phyloP scores from a whole-genome alignment of 92 coral and sea anemone species.

The Porites rus region DNA sequence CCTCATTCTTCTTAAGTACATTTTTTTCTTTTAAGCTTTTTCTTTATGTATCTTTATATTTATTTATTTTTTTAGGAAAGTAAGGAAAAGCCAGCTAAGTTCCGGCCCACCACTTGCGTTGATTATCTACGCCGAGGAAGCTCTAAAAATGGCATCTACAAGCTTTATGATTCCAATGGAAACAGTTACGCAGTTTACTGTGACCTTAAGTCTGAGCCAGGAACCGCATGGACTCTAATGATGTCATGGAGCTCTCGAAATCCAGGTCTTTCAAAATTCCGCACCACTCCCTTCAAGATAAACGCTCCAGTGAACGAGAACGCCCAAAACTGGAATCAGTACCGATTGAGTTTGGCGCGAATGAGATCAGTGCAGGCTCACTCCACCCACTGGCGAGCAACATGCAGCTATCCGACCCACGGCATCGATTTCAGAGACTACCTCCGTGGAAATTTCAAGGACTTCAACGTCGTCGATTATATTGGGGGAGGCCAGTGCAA shows the following conservation, averaged over 20 bases:
- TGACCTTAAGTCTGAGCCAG: neutral
- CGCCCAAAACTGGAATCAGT: neutral
- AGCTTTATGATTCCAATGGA: neutral
- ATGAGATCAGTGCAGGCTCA: neutral
- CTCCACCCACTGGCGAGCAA: conserved; percentile 32
- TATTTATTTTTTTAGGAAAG: neutral
- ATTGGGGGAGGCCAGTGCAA: neutral
- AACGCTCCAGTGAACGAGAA: neutral
- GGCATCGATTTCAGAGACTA: conserved; percentile 32
- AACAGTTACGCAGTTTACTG: neutral
- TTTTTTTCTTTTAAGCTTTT: too few relatives aligned
- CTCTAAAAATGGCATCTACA: neutral
- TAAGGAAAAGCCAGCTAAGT: neutral
- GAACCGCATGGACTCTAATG: conserved; percentile 5
- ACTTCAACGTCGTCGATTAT: neutral
- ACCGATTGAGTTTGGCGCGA: conserved; percentile 1
- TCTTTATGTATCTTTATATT: too few relatives aligned
- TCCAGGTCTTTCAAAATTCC: neutral
- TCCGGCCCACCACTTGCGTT: neutral
- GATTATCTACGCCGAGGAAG: neutral
- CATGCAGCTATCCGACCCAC: neutral
- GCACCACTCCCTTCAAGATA: neutral
- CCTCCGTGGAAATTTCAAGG: neutral
- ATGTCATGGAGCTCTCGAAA: neutral
- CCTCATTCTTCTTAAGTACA: too few relatives aligned